Conservation (phyloP, 2,888 invertebrate genomes). For the Tanypteryx hageni region DNA sequence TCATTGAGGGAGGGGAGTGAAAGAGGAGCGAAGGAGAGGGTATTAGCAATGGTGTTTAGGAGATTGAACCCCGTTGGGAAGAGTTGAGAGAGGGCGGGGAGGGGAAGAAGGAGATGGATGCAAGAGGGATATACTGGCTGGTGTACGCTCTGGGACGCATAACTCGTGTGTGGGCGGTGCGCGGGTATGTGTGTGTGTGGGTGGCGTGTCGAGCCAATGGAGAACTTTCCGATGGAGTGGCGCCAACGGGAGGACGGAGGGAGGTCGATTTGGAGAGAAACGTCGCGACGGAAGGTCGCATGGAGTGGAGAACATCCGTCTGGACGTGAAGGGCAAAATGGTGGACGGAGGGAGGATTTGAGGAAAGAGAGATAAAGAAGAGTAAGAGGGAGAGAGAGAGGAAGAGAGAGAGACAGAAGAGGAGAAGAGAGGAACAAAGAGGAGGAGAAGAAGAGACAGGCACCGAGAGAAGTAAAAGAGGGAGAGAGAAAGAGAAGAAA, state of each 20-base stretch:
- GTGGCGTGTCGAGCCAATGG: conserved; percentile 7
- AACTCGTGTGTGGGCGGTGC: conserved; percentile 14
- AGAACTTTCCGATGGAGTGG: conserved; percentile 7
- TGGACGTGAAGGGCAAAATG: background rate
- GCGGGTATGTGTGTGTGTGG: background rate
- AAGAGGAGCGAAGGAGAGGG: too few relatives aligned
- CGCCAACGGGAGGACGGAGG: conserved; percentile 23
- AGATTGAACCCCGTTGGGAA: too few relatives aligned
- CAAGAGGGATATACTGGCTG: too few relatives aligned
- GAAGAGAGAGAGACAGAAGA: background rate
- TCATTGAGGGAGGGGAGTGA: background rate
- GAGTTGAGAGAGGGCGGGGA: too few relatives aligned
- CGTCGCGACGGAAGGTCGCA: conserved; percentile 61
- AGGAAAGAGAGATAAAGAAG: background rate
- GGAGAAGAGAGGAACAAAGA: background rate
- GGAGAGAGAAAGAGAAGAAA: background rate
- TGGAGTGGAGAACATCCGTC: conserved; percentile 51
- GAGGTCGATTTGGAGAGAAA: conserved; percentile 37
- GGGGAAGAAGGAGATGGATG: too few relatives aligned
- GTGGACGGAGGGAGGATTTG: background rate
- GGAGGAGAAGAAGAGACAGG: background rate
- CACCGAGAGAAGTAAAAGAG: background rate
- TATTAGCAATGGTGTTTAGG: too few relatives aligned
- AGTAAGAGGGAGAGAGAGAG: background rate
- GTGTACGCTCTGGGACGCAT: conserved; percentile 14